Conservation (phyloP, 2,888 invertebrate genomes). For the Dicyrtoma fusca region DNA sequence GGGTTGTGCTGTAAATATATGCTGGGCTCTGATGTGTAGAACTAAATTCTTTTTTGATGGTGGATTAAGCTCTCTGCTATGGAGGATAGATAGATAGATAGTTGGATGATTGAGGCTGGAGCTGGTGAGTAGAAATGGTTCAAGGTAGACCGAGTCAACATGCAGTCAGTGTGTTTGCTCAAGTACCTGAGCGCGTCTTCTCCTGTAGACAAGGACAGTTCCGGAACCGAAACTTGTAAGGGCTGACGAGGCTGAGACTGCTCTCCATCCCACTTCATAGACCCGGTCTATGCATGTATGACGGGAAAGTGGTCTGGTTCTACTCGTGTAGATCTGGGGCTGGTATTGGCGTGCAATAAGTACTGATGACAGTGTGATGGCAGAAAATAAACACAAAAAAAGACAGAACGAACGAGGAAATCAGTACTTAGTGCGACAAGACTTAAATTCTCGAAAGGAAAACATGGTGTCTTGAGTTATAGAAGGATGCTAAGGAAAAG, state of each 20-base stretch:
- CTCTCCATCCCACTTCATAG: too few relatives aligned
- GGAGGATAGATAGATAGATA: too few relatives aligned
- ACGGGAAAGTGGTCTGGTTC: too few relatives aligned
- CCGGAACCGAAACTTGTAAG: constrained; percentile 15
- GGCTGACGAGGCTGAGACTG: constrained; percentile 16
- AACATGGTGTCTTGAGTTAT: too few relatives aligned
- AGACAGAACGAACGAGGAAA: not conserved
- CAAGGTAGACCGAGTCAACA: not conserved
- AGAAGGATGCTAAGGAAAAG: too few relatives aligned
- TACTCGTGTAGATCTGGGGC: not conserved
- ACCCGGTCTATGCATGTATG: too few relatives aligned
- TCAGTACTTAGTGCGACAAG: too few relatives aligned
- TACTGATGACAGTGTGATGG: not conserved
- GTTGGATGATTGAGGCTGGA: not conserved
- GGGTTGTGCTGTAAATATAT: too few relatives aligned
- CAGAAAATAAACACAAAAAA: constrained; percentile 2
- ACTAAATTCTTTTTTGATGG: too few relatives aligned
- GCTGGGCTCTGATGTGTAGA: not conserved
- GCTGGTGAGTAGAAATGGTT: too few relatives aligned
- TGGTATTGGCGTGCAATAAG: not conserved
- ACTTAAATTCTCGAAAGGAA: too few relatives aligned
- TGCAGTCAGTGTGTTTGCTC: constrained; percentile 13
- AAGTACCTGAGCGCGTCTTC: not conserved
- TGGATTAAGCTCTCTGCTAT: not conserved
- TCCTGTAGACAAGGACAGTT: constrained; percentile 4